Percentiles rank a stretch among this genome's conserved stretches.
These are phyloP conservation scores for Tenthredo amoena DNA, from an alignment of 2,888 invertebrate species.

Conservation along the genomic window DNA sequence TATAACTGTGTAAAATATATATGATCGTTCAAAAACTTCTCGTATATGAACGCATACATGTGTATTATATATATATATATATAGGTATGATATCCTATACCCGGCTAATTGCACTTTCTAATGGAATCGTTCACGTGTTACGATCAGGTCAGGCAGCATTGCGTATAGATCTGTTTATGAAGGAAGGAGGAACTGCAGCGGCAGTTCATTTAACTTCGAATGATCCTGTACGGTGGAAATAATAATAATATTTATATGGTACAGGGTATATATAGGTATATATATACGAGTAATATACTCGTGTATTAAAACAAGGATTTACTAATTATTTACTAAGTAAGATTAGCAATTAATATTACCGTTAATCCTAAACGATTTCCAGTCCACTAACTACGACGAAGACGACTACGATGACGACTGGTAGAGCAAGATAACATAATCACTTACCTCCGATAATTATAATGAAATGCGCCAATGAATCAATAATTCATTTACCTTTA, in stretches of 20 bases:
- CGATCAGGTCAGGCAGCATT: background rate
- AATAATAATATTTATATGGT: background rate
- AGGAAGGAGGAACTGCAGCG: background rate
- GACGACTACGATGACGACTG: background rate
- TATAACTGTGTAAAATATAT: background rate
- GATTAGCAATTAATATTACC: slow-evolving; percentile 40
- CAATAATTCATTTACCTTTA: slow-evolving; percentile 38
- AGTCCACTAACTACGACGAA: slow-evolving; percentile 1
- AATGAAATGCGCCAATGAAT: slow-evolving; percentile 51
- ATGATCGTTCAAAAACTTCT: background rate
- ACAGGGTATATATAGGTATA: background rate
- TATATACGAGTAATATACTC: background rate
- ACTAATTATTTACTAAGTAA: slow-evolving; percentile 51
- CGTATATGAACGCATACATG: background rate
- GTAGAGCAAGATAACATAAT: slow-evolving; percentile 51
- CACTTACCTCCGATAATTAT: slow-evolving; percentile 49
- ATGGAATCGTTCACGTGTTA: slow-evolving; percentile 38
- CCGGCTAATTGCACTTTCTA: slow-evolving; percentile 41
- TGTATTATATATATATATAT: background rate
- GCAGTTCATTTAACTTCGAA: background rate
- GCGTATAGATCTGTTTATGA: background rate
- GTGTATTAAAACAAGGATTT: background rate
- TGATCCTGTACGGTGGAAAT: background rate
- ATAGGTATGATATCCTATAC: background rate
- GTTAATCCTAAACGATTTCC: slow-evolving; percentile 48